Percentiles rank a stretch among this genome's conserved stretches.
Conservation (phyloP, 2,113 vertebrate species). For the Phalacrocorax brasilianus region DNA sequence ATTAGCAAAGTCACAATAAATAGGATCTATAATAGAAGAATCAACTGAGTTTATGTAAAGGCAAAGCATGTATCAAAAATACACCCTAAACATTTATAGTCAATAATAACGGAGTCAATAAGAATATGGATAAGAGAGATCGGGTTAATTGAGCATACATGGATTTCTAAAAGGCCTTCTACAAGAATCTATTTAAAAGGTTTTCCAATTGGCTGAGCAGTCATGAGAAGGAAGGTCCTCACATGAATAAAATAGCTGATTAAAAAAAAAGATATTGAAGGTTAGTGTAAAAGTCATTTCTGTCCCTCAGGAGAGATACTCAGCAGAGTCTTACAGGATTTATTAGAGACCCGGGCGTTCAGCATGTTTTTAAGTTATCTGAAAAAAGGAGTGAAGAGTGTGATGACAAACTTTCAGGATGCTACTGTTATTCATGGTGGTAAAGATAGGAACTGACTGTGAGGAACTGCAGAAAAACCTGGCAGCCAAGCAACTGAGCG, state of each 20-base stretch:
- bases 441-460: neutral
- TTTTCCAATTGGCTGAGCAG: neutral
- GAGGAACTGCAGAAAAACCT: neutral
- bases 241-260: neutral
- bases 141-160: neutral
- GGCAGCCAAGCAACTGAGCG: neutral
- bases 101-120: neutral
- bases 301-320: neutral
- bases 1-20: neutral
- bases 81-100: neutral
- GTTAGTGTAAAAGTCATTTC: neutral
- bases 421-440: neutral
- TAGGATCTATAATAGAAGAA: neutral
- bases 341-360: neutral
- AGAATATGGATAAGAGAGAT: neutral
- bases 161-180: neutral
- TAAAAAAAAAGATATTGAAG: neutral
- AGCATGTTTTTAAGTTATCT: neutral
- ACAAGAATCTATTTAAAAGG: neutral
- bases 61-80: neutral
- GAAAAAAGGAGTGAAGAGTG: neutral
- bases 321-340: slow-evolving; percentile 6
- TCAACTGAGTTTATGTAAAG: neutral
- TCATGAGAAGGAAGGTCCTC: neutral
- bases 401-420: slow-evolving; percentile 22